Percentiles rank a stretch among this genome's conserved stretches.
These are phyloP conservation scores for Arenaria interpres DNA, from an alignment of 2,113 vertebrate species.

Conservation along the genomic window DNA sequence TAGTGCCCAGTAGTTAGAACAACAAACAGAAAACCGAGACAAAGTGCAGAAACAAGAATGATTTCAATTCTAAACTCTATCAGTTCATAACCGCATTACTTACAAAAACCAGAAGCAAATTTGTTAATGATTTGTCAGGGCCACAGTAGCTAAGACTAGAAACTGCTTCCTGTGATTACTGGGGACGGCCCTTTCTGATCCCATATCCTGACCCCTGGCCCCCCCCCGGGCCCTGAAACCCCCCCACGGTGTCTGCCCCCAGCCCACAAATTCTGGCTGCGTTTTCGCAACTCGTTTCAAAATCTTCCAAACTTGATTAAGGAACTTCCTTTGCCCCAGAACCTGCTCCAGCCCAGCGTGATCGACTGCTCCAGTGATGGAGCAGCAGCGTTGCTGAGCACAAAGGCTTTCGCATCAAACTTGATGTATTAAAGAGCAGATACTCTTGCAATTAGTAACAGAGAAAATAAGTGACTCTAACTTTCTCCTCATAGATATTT, in stretches of 20 bases:
- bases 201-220: accelerated
- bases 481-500: neutral
- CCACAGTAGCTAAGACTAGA: neutral
- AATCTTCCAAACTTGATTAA: neutral
- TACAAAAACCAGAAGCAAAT: neutral
- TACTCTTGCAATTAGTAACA: neutral
- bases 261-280: neutral
- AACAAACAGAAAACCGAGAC: neutral
- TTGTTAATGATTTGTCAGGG: neutral
- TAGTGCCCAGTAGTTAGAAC: conserved; percentile 44
- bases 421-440: neutral
- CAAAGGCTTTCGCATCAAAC: neutral
- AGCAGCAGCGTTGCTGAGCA: neutral
- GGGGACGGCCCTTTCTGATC: neutral
- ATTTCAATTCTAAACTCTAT: neutral
- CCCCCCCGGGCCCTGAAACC: neutral
- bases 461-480: neutral
- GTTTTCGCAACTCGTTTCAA: neutral
- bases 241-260: neutral
- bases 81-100: neutral
- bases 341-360: neutral
- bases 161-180: neutral
- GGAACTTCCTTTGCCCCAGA: neutral
- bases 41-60: neutral
- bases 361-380: neutral